Conservation (phyloP, 2,113 vertebrate species). For the Stegostoma tigrinum region DNA sequence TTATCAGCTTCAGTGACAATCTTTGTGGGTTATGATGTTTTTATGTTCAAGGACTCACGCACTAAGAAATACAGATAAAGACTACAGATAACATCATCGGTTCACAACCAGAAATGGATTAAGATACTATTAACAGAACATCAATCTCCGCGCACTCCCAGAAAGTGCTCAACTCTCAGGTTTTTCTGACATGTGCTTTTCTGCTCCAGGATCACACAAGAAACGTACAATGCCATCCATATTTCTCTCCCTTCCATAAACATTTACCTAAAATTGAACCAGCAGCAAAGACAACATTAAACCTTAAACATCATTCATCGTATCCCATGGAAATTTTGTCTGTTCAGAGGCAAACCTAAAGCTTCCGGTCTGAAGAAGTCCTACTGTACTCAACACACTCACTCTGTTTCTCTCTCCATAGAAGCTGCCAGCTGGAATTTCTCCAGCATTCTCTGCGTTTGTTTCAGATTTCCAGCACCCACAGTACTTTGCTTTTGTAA, state of each 20-base stretch:
- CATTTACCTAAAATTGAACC: not conserved
- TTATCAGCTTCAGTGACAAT: not conserved
- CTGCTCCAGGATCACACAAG: not conserved
- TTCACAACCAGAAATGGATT: constrained; percentile 9
- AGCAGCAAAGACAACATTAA: not conserved
- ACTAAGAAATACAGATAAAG: not conserved
- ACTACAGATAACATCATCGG: too few relatives aligned
- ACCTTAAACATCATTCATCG: not conserved
- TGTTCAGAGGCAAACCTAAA: not conserved
- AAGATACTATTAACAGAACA: constrained; percentile 7
- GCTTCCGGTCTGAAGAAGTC: too few relatives aligned
- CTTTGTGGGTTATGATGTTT: not conserved
- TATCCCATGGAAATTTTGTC: not conserved
- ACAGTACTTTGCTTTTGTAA: too few relatives aligned
- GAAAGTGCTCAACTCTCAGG: not conserved
- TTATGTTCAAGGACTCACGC: not conserved
- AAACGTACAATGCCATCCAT: not conserved
- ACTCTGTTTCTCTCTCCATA: too few relatives aligned
- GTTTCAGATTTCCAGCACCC: too few relatives aligned
- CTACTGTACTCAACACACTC: too few relatives aligned
- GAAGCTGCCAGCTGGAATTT: too few relatives aligned
- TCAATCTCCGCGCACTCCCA: not conserved
- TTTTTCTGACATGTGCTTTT: not conserved
- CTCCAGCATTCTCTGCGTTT: too few relatives aligned
- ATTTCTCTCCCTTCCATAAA: not conserved